Evolutionary conservation across 2,113 vertebrate genomes (phyloP).

Genomic region (Lophochroa leadbeateri): DNA sequence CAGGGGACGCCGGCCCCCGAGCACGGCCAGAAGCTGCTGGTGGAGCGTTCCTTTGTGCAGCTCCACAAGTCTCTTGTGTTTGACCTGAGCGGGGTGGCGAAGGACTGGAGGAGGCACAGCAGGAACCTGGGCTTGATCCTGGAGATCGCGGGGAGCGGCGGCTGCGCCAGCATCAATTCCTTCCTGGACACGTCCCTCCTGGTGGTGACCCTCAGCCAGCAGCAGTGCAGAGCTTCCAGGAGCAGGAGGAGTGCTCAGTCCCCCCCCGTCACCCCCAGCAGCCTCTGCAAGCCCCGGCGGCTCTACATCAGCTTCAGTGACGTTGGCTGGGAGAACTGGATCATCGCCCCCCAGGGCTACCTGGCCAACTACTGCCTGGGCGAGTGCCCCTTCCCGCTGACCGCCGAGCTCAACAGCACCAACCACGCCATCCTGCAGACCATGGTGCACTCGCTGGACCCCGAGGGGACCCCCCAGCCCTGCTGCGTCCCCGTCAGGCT

Average conservation of each 20-base stretch:
- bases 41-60: slow-evolving; percentile 74
- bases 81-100: slow-evolving; percentile 76
- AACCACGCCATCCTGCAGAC: slow-evolving; percentile 96
- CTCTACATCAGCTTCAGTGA: slow-evolving; percentile 93
- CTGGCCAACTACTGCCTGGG: slow-evolving; percentile 94
- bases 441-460: slow-evolving; percentile 87
- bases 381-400: slow-evolving; percentile 86
- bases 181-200: slow-evolving; percentile 77
- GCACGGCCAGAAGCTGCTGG: slow-evolving; percentile 67
- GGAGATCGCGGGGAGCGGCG: slow-evolving; percentile 50
- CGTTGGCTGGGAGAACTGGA: slow-evolving; percentile 96
- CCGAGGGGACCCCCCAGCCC: slow-evolving; percentile 80
- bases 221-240: slow-evolving; percentile 72
- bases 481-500: slow-evolving; percentile 91
- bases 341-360: slow-evolving; percentile 94
- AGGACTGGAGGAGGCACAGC: slow-evolving; percentile 58
- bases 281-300: slow-evolving; percentile 83
- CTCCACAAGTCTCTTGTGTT: slow-evolving; percentile 71
- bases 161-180: not conserved
- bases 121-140: slow-evolving; percentile 77
- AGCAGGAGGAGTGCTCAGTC: slow-evolving; percentile 46
- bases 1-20: slow-evolving; percentile 9
- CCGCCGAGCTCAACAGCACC: slow-evolving; percentile 85
- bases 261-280: slow-evolving; percentile 7
- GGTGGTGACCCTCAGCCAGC: slow-evolving; percentile 80